Percentiles rank a stretch among this genome's conserved stretches.
phyloP scores from a whole-genome alignment of 64 coral and sea anemone species.

The Stylophora pistillata region DNA sequence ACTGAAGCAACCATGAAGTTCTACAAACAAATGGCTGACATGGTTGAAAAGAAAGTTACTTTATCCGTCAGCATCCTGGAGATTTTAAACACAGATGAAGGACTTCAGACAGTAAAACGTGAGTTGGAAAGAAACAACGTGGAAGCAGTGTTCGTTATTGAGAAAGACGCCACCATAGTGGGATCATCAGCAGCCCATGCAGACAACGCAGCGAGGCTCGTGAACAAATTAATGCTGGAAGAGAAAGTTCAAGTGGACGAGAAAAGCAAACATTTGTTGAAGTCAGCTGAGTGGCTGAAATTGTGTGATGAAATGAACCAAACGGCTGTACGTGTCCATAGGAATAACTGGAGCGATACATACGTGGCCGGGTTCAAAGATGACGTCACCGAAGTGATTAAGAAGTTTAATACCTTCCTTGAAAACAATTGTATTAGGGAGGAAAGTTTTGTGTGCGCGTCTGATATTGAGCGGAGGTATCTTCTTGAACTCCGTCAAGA shows the following conservation, averaged over 20 bases:
- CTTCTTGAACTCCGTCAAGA: slow-evolving; percentile 30
- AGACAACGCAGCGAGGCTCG: slow-evolving; percentile 31
- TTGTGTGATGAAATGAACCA: slow-evolving; percentile 20
- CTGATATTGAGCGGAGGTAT: slow-evolving; percentile 20
- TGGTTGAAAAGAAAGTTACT: slow-evolving; percentile 11
- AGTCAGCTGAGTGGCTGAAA: slow-evolving; percentile 40
- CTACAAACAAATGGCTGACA: slow-evolving; percentile 1
- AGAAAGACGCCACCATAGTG: slow-evolving; percentile 8
- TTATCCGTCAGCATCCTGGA: slow-evolving; percentile 24
- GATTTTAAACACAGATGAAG: slow-evolving; percentile 38
- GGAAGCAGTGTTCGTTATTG: slow-evolving; percentile 58
- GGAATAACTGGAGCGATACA: slow-evolving; percentile 50
- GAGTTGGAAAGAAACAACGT: slow-evolving; percentile 39
- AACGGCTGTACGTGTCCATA: slow-evolving; percentile 14
- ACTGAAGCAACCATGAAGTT: slow-evolving; percentile 13
- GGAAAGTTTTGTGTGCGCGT: not conserved
- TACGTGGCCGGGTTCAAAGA: slow-evolving; percentile 58
- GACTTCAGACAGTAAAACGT: slow-evolving; percentile 24
- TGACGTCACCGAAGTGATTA: slow-evolving; percentile 39
- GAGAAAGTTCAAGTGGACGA: slow-evolving; percentile 61
- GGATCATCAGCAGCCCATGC: slow-evolving; percentile 44
- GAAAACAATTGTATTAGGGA: slow-evolving; percentile 34
- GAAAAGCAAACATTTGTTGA: slow-evolving; percentile 32
- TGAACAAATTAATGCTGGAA: slow-evolving; percentile 45
- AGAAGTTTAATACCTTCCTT: slow-evolving; percentile 26